Evolutionary conservation across 2,888 invertebrate species (phyloP), one percentile per base, ranked within the genome.

Genomic region (Pseudolycoriella hygida): DNA sequence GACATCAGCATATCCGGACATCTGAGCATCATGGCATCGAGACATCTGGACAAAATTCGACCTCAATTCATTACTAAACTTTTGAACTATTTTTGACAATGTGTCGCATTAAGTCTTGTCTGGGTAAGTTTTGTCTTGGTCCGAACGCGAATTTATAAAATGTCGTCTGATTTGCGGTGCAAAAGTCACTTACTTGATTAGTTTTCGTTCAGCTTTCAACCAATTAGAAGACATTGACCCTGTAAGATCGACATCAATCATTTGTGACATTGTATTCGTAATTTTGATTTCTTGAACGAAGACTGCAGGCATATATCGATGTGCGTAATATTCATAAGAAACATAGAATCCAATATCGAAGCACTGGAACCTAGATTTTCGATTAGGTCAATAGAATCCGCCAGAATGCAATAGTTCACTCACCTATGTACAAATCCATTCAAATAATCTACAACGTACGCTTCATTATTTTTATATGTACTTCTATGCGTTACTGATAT

Each of bases 251-350:
- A 86, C 61, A 31, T 69, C 71, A 48, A 77, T 72, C 10, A 70
- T 63, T 40, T 67, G 61, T 54, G 69, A 71, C 12, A 77, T 71
- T 1, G 84, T 84, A 60, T 89, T 88, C 25, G 74, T 74, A 2
- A 89, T 67, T 57, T 74, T 73, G 46, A 89, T 73, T 58, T 86
- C 82, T 62, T 90, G 89, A 31, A 88, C 77, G 54, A 89, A 72
- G 45, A 89, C 65, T 30, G 79, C 76, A 2, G 88, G 85, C 46
- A 82, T 71, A 6, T 77, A 76, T 53, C 88, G 72, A 60, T 88
- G 88, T 6, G 87, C 84, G 59, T 83, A 88, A 61, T 80, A 78
- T 50, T 77, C 72, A 55, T 76, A 77, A 2, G 74, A 70, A 3
- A 76, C 68, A 53, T 75, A 72, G 53, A 76, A 67, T 15, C 74